Percentiles rank a stretch among this genome's conserved stretches.
These are phyloP conservation scores for human DNA, from an alignment of 2,113 vertebrate species.

Conservation along the genomic window GRCh38 chr2:147639001-147639500, in stretches of 20 bases:
- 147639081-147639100: constrained; percentile 70
- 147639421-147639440: background rate
- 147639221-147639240: background rate
- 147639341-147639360: background rate
- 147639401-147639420: background rate
- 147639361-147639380: background rate
- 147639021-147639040: constrained; percentile 64
- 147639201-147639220: background rate
- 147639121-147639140: constrained; percentile 66
- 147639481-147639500: background rate
- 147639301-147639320: background rate
- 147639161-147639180: background rate
- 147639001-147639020: constrained; percentile 35
- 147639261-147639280: background rate
- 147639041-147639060: constrained; percentile 56
- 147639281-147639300: background rate
- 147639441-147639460: background rate
- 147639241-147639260: background rate
- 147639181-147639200: constrained; percentile 25
- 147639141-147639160: constrained; percentile 38
- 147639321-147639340: background rate
- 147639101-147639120: constrained; percentile 61
- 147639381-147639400: background rate
- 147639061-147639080: constrained; percentile 66
- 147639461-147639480: background rate